Conservation (phyloP, 2,888 invertebrate genomes). For the Allophyes oxyacanthae region DNA sequence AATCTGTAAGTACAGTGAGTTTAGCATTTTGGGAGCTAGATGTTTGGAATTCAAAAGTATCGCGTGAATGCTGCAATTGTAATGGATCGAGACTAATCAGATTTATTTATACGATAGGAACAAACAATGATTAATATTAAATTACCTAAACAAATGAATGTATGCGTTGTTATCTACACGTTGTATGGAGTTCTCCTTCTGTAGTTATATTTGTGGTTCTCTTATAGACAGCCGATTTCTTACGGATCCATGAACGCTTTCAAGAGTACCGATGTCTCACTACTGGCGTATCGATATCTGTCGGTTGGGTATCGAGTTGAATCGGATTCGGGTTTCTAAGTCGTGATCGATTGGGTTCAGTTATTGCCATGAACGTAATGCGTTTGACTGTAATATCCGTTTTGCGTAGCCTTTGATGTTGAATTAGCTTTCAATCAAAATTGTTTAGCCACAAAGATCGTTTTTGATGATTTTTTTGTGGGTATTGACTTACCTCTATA, state of each 20-base stretch:
- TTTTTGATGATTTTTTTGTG: too few relatives aligned
- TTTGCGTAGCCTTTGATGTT: constrained; percentile 21
- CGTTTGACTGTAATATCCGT: constrained; percentile 44
- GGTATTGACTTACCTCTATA: neutral
- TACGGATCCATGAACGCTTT: constrained; percentile 78
- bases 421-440: constrained; percentile 15
- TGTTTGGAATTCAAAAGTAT: too few relatives aligned
- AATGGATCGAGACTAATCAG: too few relatives aligned
- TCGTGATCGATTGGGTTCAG: constrained; percentile 46
- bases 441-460: neutral
- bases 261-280: constrained; percentile 58
- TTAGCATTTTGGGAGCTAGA: too few relatives aligned
- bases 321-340: constrained; percentile 45
- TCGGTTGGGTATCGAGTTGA: constrained; percentile 47
- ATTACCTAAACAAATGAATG: too few relatives aligned
- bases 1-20: too few relatives aligned
- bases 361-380: constrained; percentile 34
- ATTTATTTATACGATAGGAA: too few relatives aligned
- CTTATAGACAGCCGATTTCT: constrained; percentile 64
- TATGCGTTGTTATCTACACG: neutral
- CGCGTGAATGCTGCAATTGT: too few relatives aligned
- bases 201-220: constrained; percentile 36
- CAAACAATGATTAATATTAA: too few relatives aligned
- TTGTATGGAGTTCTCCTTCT: constrained; percentile 28
- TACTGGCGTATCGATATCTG: constrained; percentile 57